phyloP scores from a whole-genome alignment of 2,797 vertebrate genomes.

The Acanthopagrus latus region DNA sequence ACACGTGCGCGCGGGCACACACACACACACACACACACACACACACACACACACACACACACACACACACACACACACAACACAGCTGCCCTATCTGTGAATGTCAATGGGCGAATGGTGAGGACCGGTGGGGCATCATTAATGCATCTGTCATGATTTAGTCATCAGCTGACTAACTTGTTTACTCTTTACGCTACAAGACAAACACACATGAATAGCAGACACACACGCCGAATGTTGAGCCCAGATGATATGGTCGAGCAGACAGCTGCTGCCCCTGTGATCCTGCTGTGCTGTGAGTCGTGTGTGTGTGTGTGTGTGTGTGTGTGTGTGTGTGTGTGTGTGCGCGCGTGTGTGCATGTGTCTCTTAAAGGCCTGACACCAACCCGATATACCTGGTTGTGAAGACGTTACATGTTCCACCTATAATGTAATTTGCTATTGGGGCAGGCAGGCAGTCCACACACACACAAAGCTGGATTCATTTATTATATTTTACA shows the following conservation, averaged over 20 bases:
- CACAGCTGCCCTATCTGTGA: slow-evolving; percentile 63
- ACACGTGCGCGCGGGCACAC: slow-evolving; percentile 24
- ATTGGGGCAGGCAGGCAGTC: slow-evolving; percentile 47
- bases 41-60: no score
- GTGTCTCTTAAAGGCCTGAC: slow-evolving; percentile 8
- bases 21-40: no score
- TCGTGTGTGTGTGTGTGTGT: slow-evolving; percentile 13
- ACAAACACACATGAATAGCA: slow-evolving; percentile 32
- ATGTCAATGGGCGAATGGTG: slow-evolving; percentile 71
- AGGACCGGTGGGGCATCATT: slow-evolving; percentile 69
- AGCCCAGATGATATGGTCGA: slow-evolving; percentile 38
- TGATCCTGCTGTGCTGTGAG: slow-evolving; percentile 4
- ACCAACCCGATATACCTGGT: slow-evolving; percentile 35
- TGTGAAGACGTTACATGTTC: slow-evolving; percentile 50
- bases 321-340: slow-evolving; percentile 8
- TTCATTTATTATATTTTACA: slow-evolving; percentile 58
- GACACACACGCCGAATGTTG: slow-evolving; percentile 7
- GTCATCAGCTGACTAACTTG: slow-evolving; percentile 76
- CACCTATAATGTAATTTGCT: slow-evolving; percentile 58
- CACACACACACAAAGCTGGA: slow-evolving; percentile 16
- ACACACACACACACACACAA: not conserved
- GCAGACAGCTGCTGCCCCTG: slow-evolving; percentile 30
- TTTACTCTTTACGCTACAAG: slow-evolving; percentile 64
- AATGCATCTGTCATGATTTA: slow-evolving; percentile 76
- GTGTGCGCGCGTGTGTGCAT: not conserved